Evolutionary conservation across 2,113 vertebrate genomes (phyloP).

Genomic region (Actenoides lindsayi): DNA sequence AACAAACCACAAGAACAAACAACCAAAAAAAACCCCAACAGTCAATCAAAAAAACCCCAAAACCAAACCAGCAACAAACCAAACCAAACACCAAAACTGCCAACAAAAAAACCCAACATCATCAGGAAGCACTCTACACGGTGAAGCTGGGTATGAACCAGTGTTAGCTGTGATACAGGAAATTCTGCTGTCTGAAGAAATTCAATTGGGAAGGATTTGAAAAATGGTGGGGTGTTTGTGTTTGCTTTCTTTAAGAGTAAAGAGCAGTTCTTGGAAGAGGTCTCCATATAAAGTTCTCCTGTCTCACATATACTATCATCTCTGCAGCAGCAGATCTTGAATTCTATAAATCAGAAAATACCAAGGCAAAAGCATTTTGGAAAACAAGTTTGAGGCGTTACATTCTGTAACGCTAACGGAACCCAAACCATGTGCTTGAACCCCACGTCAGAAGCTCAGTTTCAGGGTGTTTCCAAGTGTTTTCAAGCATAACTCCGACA

Average conservation of each 20-base stretch:
- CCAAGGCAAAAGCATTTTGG: background rate
- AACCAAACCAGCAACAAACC: too few species aligned
- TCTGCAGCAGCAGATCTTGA: background rate
- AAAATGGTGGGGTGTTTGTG: background rate
- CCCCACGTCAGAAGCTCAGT: background rate
- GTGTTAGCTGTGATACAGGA: background rate
- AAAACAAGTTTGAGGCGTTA: background rate
- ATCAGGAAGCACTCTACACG: background rate
- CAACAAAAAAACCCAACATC: background rate
- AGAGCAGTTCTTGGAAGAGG: background rate
- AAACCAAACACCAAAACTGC: background rate
- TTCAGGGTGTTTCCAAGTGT: background rate
- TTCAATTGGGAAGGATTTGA: background rate
- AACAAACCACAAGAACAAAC: background rate
- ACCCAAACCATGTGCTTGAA: background rate
- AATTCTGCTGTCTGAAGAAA: background rate
- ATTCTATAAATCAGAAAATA: background rate
- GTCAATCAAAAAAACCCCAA: too few species aligned
- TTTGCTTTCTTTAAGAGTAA: background rate
- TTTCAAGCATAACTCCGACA: background rate
- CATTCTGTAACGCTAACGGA: background rate
- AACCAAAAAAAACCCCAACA: too few species aligned
- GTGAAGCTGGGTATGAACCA: background rate
- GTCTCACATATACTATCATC: background rate
- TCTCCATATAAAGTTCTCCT: background rate